Evolutionary conservation across 2,113 vertebrate species (phyloP), one percentile per base, ranked within the genome.

Genomic region (Trogon melanurus): DNA sequence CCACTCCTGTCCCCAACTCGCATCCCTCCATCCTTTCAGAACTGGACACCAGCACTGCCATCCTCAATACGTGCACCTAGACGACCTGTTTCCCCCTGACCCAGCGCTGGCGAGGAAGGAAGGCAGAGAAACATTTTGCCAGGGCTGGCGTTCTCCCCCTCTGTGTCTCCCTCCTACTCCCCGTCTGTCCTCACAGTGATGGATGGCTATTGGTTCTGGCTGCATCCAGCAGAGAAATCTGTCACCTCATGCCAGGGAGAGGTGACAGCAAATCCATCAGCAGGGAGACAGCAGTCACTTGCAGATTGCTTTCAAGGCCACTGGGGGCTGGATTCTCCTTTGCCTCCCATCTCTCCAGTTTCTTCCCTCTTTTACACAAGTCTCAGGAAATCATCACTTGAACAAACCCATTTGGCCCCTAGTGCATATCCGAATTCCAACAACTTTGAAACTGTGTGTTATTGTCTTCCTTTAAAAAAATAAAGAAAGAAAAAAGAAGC

Each of bases 221-320:
- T 96, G 20, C 94, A 48, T 83, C 92, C 34, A 7, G 87, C 70
- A n/a, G 53, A 90, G 92, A 95, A 92, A 97, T 97, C 97, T 91
- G 97, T 97, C 97, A 97, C 95, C 95, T 94, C 67, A 8, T 95
- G 95, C 96, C 93, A 93, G 94, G 79, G 67, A 93, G 89, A 95
- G 78, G 96, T 93, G 97, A 97, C 97, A 97, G 97, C 96, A 97
- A 96, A 97, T 97, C 96, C 95, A 97, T 97, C 97, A 97, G 97
- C 64, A 5, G 4, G 58, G 94, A 91, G 97, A 97, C 96, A 95
- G 95, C 96, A 29, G 70, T 95, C 71, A 27, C 94, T 96, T 74
- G 87, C 85, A 85, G 82, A 94, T 66, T 78, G 95, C 95, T 95
- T 91, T 88, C 96, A 96, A 97, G 96, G 97, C 97, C 91, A 54